Evolutionary conservation across 2,113 vertebrate species (phyloP).

Genomic region (Colius striatus): DNA sequence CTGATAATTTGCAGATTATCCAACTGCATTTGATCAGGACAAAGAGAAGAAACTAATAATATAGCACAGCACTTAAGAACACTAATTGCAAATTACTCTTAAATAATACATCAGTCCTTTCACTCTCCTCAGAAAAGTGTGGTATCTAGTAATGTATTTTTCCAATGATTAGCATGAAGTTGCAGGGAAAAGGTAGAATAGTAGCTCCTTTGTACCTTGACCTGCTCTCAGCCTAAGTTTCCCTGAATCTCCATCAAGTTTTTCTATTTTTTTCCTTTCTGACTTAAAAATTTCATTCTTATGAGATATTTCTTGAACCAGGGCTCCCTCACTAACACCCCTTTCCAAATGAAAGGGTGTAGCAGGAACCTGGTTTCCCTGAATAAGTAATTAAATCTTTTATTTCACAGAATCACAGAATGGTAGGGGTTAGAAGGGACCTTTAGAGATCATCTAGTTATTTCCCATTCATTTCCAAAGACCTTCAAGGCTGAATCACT

Average conservation of each 20-base stretch:
- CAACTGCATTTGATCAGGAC: constrained; percentile 46
- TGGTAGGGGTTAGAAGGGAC: no score
- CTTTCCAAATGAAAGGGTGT: not conserved
- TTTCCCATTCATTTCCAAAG: not conserved
- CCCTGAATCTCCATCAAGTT: not conserved
- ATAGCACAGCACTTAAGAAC: constrained; percentile 24
- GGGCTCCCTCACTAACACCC: not conserved
- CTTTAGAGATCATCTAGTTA: no score
- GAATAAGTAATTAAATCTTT: not conserved
- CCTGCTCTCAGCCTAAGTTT: not conserved
- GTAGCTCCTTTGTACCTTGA: not conserved
- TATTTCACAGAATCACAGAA: no score
- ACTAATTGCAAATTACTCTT: constrained; percentile 65
- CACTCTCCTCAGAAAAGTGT: constrained; percentile 1
- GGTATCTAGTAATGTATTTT: constrained; percentile 41
- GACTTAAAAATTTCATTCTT: not conserved
- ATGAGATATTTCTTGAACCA: not conserved
- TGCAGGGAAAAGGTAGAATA: not conserved
- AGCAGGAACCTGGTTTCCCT: not conserved
- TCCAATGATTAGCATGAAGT: constrained; percentile 35
- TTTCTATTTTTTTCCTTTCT: not conserved
- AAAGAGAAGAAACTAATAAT: constrained; percentile 19
- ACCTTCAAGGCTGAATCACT: not conserved
- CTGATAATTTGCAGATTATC: constrained; percentile 48
- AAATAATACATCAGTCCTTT: constrained; percentile 40